Conservation (phyloP, 2,797 vertebrate genomes). For the Neopelma chrysocephalum region DNA sequence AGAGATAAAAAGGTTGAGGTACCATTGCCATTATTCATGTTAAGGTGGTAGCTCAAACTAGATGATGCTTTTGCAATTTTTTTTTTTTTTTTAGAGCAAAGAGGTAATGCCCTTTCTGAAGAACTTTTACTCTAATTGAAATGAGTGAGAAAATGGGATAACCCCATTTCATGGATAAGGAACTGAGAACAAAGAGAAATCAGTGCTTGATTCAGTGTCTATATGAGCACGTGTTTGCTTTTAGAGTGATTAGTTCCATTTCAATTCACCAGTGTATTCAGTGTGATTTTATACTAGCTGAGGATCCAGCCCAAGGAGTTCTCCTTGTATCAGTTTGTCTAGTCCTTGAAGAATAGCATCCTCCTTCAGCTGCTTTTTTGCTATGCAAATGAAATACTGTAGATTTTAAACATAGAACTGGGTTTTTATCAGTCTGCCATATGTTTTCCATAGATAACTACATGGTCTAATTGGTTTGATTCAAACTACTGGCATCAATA, state of each 20-base stretch:
- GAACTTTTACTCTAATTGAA: not conserved
- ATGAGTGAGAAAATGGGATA: not conserved
- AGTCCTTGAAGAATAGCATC: conserved; percentile 42
- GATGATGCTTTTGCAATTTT: not conserved
- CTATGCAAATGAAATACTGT: conserved; percentile 58
- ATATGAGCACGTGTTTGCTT: not conserved
- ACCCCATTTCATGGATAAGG: not conserved
- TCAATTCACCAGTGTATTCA: not conserved
- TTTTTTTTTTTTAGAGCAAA: not conserved
- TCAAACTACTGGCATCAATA: conserved; percentile 69
- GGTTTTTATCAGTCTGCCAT: conserved; percentile 57
- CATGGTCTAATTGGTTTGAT: conserved; percentile 70
- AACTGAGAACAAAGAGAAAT: conserved; percentile 10
- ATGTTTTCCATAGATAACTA: conserved; percentile 73
- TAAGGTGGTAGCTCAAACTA: not conserved
- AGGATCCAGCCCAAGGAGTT: conserved; percentile 8
- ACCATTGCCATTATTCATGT: not conserved
- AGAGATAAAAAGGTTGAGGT: not conserved
- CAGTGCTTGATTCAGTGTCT: not conserved
- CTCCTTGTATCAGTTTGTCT: conserved; percentile 35
- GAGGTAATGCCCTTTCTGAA: not conserved
- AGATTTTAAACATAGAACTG: conserved; percentile 64
- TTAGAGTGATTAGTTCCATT: not conserved
- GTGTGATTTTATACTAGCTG: not conserved
- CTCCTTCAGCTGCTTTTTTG: conserved; percentile 45